Conservation (phyloP, 2,797 vertebrate genomes). For the Microcaecilia unicolor region DNA sequence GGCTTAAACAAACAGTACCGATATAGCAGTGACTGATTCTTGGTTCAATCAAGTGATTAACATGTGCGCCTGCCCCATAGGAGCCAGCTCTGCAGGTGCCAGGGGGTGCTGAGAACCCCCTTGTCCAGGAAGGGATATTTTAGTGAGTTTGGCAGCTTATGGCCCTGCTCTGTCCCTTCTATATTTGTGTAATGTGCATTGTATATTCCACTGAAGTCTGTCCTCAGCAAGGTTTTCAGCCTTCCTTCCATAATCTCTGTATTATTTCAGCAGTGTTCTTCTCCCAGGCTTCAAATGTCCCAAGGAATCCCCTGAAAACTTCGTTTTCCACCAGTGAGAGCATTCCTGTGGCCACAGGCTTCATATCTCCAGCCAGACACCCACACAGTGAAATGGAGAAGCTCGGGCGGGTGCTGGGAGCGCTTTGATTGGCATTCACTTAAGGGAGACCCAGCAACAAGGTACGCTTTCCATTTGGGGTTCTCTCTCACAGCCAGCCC, state of each 20-base stretch:
- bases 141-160: no score
- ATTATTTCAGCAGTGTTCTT: not conserved
- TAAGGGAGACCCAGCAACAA: rapidly evolving
- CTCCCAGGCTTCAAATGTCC: rapidly evolving
- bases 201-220: no score
- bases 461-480: rapidly evolving
- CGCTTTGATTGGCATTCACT: rapidly evolving
- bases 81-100: no score
- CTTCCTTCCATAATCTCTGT: no score
- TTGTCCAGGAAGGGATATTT: no score
- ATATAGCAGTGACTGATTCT: conserved; percentile 22
- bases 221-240: no score
- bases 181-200: no score
- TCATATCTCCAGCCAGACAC: not conserved
- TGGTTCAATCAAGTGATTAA: conserved; percentile 11
- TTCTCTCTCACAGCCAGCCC: rapidly evolving
- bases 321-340: not conserved
- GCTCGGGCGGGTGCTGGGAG: not conserved
- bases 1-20: no score
- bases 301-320: not conserved
- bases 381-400: rapidly evolving
- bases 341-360: not conserved
- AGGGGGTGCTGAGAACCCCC: no score
- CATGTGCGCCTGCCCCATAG: no score
- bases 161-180: no score